Evolutionary conservation across 2,888 invertebrate species (phyloP).

Genomic region (Calliopum simillimum): DNA sequence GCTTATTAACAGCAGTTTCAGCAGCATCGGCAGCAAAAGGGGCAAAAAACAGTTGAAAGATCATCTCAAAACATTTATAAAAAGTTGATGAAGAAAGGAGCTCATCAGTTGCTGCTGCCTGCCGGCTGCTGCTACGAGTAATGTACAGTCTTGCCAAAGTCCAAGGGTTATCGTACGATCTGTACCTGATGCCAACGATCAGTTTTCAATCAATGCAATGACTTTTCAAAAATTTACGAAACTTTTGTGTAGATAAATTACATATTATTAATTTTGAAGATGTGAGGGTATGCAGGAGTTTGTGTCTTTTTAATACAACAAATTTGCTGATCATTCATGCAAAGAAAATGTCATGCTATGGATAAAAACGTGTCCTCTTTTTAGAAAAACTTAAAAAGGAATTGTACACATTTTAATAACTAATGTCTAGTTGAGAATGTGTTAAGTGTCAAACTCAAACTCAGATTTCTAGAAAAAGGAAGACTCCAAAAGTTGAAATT

Average conservation of each 20-base stretch:
- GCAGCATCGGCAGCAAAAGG: conserved; percentile 1
- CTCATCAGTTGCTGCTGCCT: conserved; percentile 17
- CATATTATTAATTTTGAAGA: background rate
- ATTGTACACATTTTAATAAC: too few species aligned
- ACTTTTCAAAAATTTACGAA: conserved; percentile 2
- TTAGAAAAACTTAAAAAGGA: too few species aligned
- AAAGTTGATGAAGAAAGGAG: background rate
- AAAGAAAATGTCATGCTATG: too few species aligned
- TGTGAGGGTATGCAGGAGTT: background rate
- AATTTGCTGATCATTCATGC: too few species aligned
- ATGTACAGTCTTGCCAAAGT: background rate
- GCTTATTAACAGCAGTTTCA: background rate
- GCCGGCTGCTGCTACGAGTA: too few species aligned
- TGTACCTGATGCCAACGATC: conserved; percentile 26
- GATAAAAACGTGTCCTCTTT: too few species aligned
- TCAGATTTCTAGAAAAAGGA: background rate
- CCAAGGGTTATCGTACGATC: background rate
- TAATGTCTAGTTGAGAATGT: too few species aligned
- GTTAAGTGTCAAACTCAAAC: too few species aligned
- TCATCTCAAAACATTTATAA: background rate
- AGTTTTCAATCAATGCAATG: conserved; percentile 3
- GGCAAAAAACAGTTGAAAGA: background rate
- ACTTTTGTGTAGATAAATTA: background rate
- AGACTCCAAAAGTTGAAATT: too few species aligned
- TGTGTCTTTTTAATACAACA: too few species aligned